A percentile compares a stretch with the other conserved stretches of the same genome.
These are phyloP conservation scores for Camelus dromedarius DNA, from an alignment of 2,113 vertebrate species.

Conservation along the genomic window DNA sequence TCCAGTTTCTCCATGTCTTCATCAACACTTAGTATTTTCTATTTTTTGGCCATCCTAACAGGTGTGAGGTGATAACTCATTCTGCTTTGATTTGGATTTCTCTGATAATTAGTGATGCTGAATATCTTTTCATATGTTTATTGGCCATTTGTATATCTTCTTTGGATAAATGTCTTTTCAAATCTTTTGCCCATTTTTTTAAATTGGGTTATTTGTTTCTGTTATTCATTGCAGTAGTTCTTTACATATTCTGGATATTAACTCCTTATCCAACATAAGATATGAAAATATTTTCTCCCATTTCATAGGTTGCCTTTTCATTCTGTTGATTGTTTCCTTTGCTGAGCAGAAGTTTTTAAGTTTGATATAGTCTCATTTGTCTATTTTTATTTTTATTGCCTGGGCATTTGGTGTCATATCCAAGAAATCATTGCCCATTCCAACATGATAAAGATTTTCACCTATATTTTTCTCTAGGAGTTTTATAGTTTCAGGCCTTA, in stretches of 20 bases:
- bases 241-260: neutral
- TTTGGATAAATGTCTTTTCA: neutral
- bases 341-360: neutral
- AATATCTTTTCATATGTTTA: neutral
- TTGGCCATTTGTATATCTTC: neutral
- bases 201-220: neutral
- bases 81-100: constrained; percentile 5
- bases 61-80: neutral
- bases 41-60: neutral
- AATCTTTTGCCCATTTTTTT: neutral
- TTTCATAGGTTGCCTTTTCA: neutral
- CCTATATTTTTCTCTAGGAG: neutral
- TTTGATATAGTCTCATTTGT: neutral
- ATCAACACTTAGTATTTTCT: neutral
- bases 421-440: neutral
- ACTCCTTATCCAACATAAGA: neutral
- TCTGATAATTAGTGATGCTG: neutral
- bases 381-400: neutral
- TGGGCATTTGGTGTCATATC: neutral
- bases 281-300: neutral
- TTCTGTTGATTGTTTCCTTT: neutral
- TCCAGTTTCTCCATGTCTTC: neutral
- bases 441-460: neutral
- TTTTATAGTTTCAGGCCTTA: neutral
- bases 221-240: neutral